Evolutionary conservation across 2,797 vertebrate genomes (phyloP), one percentile per base, ranked within the genome.

Genomic region (Graptemys geographica): DNA sequence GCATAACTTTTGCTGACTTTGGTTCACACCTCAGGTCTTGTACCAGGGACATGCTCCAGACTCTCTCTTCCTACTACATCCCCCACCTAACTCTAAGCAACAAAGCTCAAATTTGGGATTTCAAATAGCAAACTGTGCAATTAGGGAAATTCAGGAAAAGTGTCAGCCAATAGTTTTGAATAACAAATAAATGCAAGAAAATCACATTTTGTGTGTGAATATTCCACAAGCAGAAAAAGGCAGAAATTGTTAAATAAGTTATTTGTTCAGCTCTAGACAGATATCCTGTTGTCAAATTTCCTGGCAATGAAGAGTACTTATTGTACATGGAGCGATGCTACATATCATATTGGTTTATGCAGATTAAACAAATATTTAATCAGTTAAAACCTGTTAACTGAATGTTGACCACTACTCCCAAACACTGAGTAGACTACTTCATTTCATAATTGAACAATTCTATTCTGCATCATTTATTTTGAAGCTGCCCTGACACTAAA

Each of bases 281-380:
- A n/a, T 65, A 16, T n/a, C 62, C 62, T 18, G 51, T 52, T 15
- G 74, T 76, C 55, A 28, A 3, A 8, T 80, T 57, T 84, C 72
- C 90, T 83, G 53, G n/a, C 62, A 21, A 25, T 53, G n/a, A 62
- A 55, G 76, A 83, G 31, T 83, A 55, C 83, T 90, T 83, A 53
- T 84, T 80, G 13, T 83, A 81, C 27, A 33, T 49, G 5, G 28
- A 72, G 55, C 27, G 44, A 65, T 18, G 53, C 33, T n/a, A 49
- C 76, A 88, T n/a, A 82, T 62, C 55, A 25, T 79, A 16, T 82
- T 80, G 72, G 76, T 87, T 93, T 93, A 83, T 65, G 83, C 76
- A 90, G 84, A 79, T 78, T 83, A 90, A 81, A 59, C 72, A 90
- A 93, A 90, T 90, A 93, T 74, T 49, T 93, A 90, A 90, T 83